Conservation (phyloP, 1,140 invertebrate genomes). For the Euborellia annulipes region DNA sequence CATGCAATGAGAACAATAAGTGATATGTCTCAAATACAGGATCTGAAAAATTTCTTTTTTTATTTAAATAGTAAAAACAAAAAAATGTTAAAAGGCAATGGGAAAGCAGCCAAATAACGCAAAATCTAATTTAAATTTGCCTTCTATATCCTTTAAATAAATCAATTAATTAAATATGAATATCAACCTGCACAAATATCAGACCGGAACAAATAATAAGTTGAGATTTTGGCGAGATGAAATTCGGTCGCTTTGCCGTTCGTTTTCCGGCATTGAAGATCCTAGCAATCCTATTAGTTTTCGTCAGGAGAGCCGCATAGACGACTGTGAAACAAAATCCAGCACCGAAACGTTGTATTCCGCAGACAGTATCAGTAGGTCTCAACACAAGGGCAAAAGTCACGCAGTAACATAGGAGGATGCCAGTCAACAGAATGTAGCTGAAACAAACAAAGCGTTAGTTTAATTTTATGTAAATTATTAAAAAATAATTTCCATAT, state of each 20-base stretch:
- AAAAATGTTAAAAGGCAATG: background rate
- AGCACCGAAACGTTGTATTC: conserved; percentile 61
- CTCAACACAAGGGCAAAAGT: conserved; percentile 68
- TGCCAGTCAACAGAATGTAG: conserved; percentile 72
- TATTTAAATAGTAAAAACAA: too few relatives aligned
- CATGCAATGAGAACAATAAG: too few relatives aligned
- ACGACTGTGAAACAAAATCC: conserved; percentile 85
- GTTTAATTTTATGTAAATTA: too few relatives aligned
- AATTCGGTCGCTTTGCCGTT: conserved; percentile 72
- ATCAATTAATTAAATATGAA: too few relatives aligned
- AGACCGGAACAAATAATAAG: conserved; percentile 73
- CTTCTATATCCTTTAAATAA: too few relatives aligned
- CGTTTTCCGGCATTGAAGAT: conserved; percentile 82
- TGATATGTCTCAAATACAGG: too few relatives aligned
- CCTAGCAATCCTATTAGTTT: conserved; percentile 79
- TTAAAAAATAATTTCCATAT: too few relatives aligned
- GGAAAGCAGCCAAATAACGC: background rate
- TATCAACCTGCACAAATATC: conserved; percentile 57
- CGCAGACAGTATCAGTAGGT: conserved; percentile 57
- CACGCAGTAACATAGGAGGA: conserved; percentile 76
- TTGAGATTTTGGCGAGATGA: conserved; percentile 88
- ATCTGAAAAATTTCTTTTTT: too few relatives aligned
- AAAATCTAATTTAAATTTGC: background rate
- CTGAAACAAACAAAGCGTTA: too few relatives aligned
- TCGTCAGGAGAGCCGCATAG: conserved; percentile 78